These are phyloP conservation scores for Macrochelys suwanniensis DNA, from an alignment of 2,797 vertebrate genomes.

Conservation along the genomic window DNA sequence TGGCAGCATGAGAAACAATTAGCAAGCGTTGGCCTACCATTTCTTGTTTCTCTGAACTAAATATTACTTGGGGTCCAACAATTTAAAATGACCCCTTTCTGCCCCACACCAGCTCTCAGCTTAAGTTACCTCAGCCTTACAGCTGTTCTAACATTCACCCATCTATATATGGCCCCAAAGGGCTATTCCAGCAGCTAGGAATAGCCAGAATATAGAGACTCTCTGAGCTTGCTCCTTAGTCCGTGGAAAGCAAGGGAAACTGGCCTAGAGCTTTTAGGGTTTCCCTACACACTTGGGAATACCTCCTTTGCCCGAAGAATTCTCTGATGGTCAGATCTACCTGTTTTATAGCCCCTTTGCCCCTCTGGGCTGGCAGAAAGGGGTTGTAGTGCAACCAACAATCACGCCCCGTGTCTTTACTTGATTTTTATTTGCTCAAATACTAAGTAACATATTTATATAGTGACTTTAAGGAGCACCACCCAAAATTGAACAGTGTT, in stretches of 20 bases:
- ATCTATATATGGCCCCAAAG: background rate
- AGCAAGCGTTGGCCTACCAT: background rate
- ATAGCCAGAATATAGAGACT: background rate
- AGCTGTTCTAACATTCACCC: background rate
- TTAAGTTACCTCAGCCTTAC: background rate
- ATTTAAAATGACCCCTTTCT: background rate
- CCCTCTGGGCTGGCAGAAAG: background rate
- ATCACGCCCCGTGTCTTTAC: background rate
- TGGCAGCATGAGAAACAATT: background rate
- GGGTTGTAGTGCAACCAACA: background rate
- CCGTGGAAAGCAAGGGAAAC: background rate
- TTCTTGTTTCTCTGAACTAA: background rate
- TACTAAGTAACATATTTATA: background rate
- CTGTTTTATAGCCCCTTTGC: background rate
- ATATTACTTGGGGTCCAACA: background rate
- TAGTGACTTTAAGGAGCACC: background rate
- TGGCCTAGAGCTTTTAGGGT: background rate
- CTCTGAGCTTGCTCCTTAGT: background rate
- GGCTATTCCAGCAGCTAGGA: background rate
- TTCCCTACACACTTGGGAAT: background rate
- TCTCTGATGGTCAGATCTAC: background rate
- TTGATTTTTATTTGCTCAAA: background rate
- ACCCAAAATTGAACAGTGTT: background rate
- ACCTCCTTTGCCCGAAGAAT: background rate
- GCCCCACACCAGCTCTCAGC: background rate